These are phyloP conservation scores for Plectrocnemia conspersa DNA, from an alignment of 1,140 invertebrate species.

Conservation along the genomic window DNA sequence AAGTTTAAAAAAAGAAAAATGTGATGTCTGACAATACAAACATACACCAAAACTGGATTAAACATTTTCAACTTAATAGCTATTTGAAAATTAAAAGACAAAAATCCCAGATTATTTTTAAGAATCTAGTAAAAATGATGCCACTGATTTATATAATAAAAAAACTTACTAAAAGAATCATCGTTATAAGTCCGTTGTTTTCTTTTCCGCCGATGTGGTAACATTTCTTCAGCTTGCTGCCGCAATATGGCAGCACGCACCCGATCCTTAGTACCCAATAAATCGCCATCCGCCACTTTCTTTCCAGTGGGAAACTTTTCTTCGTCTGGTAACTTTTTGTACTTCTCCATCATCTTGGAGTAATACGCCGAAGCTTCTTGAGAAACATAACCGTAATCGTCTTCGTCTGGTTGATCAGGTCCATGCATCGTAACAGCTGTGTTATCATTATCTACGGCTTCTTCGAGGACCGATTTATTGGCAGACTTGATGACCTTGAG, in stretches of 20 bases:
- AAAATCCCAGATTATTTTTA: background rate
- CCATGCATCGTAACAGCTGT: slow-evolving; percentile 69
- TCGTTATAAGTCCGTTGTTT: slow-evolving; percentile 44
- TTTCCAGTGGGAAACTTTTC: slow-evolving; percentile 50
- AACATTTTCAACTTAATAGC: no score
- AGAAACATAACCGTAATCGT: slow-evolving; percentile 85
- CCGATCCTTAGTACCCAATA: slow-evolving; percentile 62
- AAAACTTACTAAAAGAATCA: slow-evolving; percentile 37
- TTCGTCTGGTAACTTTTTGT: slow-evolving; percentile 64
- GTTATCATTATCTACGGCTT: slow-evolving; percentile 72
- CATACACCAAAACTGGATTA: no score
- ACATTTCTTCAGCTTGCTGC: slow-evolving; percentile 66
- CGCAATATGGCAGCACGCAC: slow-evolving; percentile 70
- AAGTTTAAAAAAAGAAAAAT: no score
- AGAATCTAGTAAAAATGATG: background rate
- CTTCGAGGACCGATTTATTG: slow-evolving; percentile 78
- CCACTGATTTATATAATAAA: background rate
- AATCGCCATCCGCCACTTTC: slow-evolving; percentile 50
- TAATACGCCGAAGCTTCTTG: slow-evolving; percentile 75
- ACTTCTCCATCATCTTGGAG: slow-evolving; percentile 79
- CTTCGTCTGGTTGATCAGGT: slow-evolving; percentile 76
- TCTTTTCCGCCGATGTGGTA: slow-evolving; percentile 63
- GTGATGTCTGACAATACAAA: no score
- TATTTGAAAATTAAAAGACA: no score
- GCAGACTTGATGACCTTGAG: slow-evolving; percentile 77